These are phyloP conservation scores for Cecidostiba fungosa DNA, from an alignment of 2,888 invertebrate genomes.

Conservation along the genomic window DNA sequence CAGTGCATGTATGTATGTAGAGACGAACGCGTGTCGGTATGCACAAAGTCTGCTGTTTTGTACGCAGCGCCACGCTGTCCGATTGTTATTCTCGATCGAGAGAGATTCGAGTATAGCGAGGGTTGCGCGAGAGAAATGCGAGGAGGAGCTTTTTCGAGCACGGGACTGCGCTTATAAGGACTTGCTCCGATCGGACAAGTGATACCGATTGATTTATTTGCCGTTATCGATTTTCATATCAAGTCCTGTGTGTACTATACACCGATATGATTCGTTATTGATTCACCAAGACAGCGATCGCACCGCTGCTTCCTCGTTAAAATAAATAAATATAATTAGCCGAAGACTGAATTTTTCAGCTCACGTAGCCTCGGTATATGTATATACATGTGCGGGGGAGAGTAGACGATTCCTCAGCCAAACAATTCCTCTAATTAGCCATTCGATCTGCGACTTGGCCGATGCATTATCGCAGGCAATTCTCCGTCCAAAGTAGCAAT, in stretches of 20 bases:
- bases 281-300: not conserved
- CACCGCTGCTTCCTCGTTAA: not conserved
- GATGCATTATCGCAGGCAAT: constrained; percentile 15
- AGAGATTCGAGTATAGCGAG: not conserved
- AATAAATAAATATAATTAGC: not conserved
- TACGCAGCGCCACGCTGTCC: not conserved
- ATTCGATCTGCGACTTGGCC: not conserved
- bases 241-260: too few relatives aligned
- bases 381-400: not conserved
- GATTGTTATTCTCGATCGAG: constrained; percentile 15
- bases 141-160: not conserved
- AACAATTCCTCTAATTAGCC: constrained; percentile 30
- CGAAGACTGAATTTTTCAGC: not conserved
- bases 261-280: not conserved
- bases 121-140: not conserved
- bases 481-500: constrained; percentile 28
- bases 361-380: not conserved
- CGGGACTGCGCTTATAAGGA: not conserved
- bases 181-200: constrained; percentile 8
- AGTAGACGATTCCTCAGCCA: not conserved
- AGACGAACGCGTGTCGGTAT: not conserved
- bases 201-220: constrained; percentile 35
- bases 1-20: not conserved
- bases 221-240: constrained; percentile 25
- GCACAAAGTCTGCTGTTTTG: not conserved